phyloP scores from a whole-genome alignment of 1,140 invertebrate genomes.

The Parasteatoda tepidariorum region DNA sequence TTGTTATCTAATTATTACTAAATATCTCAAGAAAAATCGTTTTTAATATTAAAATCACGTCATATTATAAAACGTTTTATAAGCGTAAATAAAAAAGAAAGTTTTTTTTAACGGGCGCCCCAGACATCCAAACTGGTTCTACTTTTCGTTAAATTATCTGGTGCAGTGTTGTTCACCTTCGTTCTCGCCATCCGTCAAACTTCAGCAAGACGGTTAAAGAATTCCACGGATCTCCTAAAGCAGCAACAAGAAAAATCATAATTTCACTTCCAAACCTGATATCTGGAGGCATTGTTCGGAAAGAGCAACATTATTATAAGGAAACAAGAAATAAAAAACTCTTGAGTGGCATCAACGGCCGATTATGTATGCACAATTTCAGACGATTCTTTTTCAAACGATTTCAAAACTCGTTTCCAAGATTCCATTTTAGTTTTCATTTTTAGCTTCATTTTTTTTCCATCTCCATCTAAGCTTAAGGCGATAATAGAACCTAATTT shows the following conservation, averaged over 20 bases:
- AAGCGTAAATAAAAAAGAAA: neutral
- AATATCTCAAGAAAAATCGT: too few relatives aligned
- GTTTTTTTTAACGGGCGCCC: neutral
- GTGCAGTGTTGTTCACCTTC: slow-evolving; percentile 40
- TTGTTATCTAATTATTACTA: too few relatives aligned
- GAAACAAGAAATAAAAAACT: neutral
- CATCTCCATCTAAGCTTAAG: too few relatives aligned
- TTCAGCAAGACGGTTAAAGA: neutral
- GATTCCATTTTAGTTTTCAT: slow-evolving; percentile 7
- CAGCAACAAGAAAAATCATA: neutral
- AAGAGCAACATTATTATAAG: neutral
- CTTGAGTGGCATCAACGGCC: neutral
- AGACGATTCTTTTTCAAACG: slow-evolving; percentile 9
- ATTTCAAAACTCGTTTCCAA: slow-evolving; percentile 27
- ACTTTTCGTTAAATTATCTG: slow-evolving; percentile 1
- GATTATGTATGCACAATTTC: slow-evolving; percentile 39
- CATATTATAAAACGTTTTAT: neutral
- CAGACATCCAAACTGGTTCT: slow-evolving; percentile 1
- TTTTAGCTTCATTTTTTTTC: slow-evolving; percentile 2
- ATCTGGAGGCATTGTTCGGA: slow-evolving; percentile 9
- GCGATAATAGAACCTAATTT: neutral
- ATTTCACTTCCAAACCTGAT: slow-evolving; percentile 8
- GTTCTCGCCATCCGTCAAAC: slow-evolving; percentile 1
- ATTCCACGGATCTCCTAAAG: neutral
- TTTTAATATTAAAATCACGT: too few relatives aligned